phyloP scores from a whole-genome alignment of 2,888 invertebrate genomes.

The Eucriotettix oculatus region DNA sequence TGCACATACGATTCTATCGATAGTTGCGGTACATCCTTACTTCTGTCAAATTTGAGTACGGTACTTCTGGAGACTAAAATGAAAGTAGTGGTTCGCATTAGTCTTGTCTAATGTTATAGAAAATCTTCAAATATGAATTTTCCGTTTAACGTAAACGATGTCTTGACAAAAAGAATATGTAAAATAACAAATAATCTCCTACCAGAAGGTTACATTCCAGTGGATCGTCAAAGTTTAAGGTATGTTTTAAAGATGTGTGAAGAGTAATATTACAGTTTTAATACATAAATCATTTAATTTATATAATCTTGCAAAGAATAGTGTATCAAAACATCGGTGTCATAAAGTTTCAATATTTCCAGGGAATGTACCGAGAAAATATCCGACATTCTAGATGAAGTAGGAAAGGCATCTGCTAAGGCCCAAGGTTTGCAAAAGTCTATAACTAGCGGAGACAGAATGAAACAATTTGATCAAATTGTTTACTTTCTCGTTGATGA shows the following conservation, averaged over 20 bases:
- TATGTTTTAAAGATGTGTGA: not conserved
- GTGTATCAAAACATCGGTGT: not conserved
- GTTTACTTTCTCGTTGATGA: conserved; percentile 36
- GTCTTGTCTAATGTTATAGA: too few species aligned
- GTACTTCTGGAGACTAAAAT: too few species aligned
- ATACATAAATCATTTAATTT: not conserved
- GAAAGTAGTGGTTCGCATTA: too few species aligned
- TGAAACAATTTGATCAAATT: conserved; percentile 39
- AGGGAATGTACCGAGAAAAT: conserved; percentile 43
- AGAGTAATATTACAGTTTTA: not conserved
- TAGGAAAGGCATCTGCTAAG: conserved; percentile 54
- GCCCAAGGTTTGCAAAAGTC: conserved; percentile 58
- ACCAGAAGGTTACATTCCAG: conserved; percentile 6
- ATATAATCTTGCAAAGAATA: not conserved
- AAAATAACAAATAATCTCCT: conserved; percentile 8
- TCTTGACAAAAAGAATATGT: conserved; percentile 7
- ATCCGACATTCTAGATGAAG: conserved; percentile 44
- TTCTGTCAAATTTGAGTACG: too few species aligned
- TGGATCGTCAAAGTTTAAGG: conserved; percentile 7
- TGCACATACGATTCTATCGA: too few species aligned
- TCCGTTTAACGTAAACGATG: conserved; percentile 9
- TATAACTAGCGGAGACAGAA: conserved; percentile 53
- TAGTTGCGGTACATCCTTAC: too few species aligned
- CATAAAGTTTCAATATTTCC: conserved; percentile 5
- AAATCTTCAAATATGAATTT: conserved; percentile 9